Evolutionary conservation across 23 tunicate species (phyloP), one percentile per base, ranked within the genome.

Genomic region (Trididemnum clinides): DNA sequence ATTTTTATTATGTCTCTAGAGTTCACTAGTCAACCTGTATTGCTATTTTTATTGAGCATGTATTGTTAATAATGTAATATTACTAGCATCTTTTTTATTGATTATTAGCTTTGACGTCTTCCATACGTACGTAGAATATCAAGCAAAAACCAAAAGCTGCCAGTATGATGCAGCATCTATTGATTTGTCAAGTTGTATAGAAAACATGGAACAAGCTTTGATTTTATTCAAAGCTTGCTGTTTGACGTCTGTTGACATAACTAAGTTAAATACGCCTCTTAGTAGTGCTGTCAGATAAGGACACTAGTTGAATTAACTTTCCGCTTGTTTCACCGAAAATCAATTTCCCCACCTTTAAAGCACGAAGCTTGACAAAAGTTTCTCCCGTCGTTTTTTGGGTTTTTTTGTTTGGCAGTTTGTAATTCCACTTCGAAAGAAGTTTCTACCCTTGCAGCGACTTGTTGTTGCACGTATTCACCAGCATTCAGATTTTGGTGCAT

Each of bases 31-130:
- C n/a, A n/a, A n/a, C n/a, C n/a, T n/a, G n/a, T n/a, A n/a, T n/a
- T n/a, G n/a, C n/a, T n/a, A n/a, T n/a, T n/a, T n/a, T n/a, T n/a
- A n/a, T n/a, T n/a, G n/a, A n/a, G n/a, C n/a, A n/a, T n/a, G n/a
- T n/a, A n/a, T n/a, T n/a, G n/a, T n/a, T n/a, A n/a, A n/a, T n/a
- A n/a, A n/a, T n/a, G n/a, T n/a, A n/a, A n/a, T n/a, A n/a, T n/a
- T n/a, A n/a, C n/a, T n/a, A n/a, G n/a, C n/a, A n/a, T n/a, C n/a
- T n/a, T n/a, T n/a, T n/a, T n/a, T n/a, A n/a, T n/a, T n/a, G n/a
- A n/a, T n/a, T n/a, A n/a, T n/a, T n/a, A n/a, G n/a, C 90, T 87
- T 80, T 87, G 72, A 80, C 21, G 80, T 81, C 80, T 54, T 57
- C 71, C 34, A 36, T 26, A 78, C 78, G 37, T 22, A 78, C 1